These are phyloP conservation scores for Redunca redunca DNA, from an alignment of 2,113 vertebrate species.

Conservation along the genomic window DNA sequence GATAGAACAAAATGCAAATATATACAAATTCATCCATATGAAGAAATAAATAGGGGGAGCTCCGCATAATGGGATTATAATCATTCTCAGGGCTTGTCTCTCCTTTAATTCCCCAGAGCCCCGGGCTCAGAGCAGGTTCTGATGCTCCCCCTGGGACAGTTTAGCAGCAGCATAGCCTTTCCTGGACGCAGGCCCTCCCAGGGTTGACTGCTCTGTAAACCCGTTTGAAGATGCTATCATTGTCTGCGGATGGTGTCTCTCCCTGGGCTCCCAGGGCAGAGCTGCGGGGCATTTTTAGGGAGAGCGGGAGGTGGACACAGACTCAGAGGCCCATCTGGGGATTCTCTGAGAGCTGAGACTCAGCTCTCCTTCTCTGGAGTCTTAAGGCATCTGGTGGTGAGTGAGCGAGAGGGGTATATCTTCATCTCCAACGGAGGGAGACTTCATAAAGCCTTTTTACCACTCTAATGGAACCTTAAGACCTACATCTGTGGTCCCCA, in stretches of 20 bases:
- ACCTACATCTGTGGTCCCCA: not conserved
- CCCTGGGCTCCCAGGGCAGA: not conserved
- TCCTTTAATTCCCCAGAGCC: constrained; percentile 35
- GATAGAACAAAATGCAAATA: constrained; percentile 83
- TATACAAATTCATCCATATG: constrained; percentile 80
- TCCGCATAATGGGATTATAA: constrained; percentile 80
- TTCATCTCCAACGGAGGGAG: not conserved
- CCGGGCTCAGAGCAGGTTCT: not conserved
- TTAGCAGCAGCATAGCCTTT: constrained; percentile 34
- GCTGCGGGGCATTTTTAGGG: rapidly evolving
- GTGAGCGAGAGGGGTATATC: not conserved
- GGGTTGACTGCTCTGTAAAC: not conserved
- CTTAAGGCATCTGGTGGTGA: not conserved
- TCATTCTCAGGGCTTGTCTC: constrained; percentile 46
- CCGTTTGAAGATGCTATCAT: not conserved
- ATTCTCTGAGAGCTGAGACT: not conserved
- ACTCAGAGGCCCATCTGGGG: not conserved
- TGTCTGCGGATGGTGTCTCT: not conserved
- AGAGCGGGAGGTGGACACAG: rapidly evolving
- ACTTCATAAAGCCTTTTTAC: not conserved
- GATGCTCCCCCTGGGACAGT: not conserved
- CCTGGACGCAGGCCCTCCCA: not conserved
- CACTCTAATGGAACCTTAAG: not conserved
- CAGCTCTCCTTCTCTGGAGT: not conserved
- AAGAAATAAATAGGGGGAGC: constrained; percentile 78